phyloP scores from a whole-genome alignment of 2,888 invertebrate species.

The Stenolophus ochropezus region DNA sequence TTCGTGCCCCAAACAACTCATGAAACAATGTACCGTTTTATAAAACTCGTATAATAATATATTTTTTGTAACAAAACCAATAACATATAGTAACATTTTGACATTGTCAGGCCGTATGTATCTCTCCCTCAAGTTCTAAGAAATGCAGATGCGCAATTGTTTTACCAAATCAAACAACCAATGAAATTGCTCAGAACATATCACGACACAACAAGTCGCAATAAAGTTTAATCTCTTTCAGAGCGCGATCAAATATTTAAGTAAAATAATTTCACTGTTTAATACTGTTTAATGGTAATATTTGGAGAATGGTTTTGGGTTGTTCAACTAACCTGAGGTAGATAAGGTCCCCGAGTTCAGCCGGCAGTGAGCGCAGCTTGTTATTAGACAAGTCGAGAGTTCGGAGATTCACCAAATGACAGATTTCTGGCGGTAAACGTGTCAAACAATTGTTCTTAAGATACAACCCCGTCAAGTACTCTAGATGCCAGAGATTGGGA shows the following conservation, averaged over 20 bases:
- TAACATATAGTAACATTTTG: too few relatives aligned
- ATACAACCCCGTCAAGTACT: slow-evolving; percentile 95
- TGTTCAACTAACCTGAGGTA: slow-evolving; percentile 84
- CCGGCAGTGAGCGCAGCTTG: slow-evolving; percentile 94
- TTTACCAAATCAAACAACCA: too few relatives aligned
- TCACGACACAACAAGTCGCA: not conserved
- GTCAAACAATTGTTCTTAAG: slow-evolving; percentile 96
- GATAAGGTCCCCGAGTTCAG: slow-evolving; percentile 97
- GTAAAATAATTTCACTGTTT: too few relatives aligned
- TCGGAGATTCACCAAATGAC: slow-evolving; percentile 87
- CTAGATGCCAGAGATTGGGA: slow-evolving; percentile 92
- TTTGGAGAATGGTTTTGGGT: not conserved
- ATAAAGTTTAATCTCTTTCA: not conserved
- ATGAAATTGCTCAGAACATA: too few relatives aligned
- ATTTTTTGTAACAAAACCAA: too few relatives aligned
- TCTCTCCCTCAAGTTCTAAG: too few relatives aligned
- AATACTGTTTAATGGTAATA: too few relatives aligned
- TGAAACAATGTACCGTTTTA: too few relatives aligned
- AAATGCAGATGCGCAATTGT: too few relatives aligned
- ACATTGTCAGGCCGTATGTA: too few relatives aligned
- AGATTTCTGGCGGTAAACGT: slow-evolving; percentile 93
- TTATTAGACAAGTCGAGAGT: slow-evolving; percentile 95
- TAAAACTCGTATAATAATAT: too few relatives aligned
- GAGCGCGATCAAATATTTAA: slow-evolving; percentile 42
- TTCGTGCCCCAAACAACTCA: too few relatives aligned